A percentile compares a stretch with the other conserved stretches of the same genome.
Evolutionary conservation across 2,113 vertebrate genomes (phyloP).

Genomic region (Malaclemys terrapin): DNA sequence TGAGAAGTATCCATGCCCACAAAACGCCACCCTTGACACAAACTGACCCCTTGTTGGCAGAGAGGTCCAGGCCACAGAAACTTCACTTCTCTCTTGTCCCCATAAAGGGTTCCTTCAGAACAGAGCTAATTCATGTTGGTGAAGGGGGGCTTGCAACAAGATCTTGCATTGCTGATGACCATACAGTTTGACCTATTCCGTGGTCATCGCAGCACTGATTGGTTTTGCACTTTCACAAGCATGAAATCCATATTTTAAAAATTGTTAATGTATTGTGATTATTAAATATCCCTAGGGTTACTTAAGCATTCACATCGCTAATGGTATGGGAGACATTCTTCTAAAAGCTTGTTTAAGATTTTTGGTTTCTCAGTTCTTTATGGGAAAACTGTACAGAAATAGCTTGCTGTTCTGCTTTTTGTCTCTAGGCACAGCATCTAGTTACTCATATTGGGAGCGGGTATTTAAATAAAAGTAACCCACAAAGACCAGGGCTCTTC

Average conservation of each 20-base stretch:
- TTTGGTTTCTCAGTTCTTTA: background rate
- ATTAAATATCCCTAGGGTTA: background rate
- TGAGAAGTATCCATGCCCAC: background rate
- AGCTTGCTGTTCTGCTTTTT: constrained; percentile 2
- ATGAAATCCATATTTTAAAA: background rate
- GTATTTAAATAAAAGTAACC: constrained; percentile 36
- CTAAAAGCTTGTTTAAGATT: constrained; percentile 8
- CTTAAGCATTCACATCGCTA: background rate
- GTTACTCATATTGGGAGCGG: constrained; percentile 1
- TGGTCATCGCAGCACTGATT: background rate
- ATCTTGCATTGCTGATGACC: background rate
- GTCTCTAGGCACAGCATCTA: constrained; percentile 1
- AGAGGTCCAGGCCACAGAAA: background rate
- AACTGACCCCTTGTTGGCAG: background rate
- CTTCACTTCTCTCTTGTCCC: background rate
- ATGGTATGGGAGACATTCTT: background rate
- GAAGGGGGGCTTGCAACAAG: background rate
- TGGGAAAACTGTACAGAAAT: background rate
- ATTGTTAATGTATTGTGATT: background rate
- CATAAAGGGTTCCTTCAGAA: background rate
- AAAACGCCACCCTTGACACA: background rate
- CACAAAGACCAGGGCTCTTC: background rate
- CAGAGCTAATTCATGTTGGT: background rate
- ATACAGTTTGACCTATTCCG: background rate
- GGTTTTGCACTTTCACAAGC: background rate